phyloP scores from a whole-genome alignment of 1,140 invertebrate species.

The Magallana ariakensis region DNA sequence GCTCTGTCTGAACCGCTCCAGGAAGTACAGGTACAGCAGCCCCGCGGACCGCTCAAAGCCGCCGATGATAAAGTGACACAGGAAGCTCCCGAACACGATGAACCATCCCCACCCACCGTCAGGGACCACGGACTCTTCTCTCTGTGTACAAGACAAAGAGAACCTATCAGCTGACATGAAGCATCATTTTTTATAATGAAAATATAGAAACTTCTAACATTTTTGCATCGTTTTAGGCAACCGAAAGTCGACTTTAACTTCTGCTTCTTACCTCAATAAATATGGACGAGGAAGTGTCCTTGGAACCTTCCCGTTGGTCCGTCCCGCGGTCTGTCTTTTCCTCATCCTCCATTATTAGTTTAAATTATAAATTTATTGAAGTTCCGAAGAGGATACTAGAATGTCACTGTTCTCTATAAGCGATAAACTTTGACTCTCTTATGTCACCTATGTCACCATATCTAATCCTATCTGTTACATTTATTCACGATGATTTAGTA shows the following conservation, averaged over 20 bases:
- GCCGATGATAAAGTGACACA: slow-evolving; percentile 59
- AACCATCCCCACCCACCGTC: slow-evolving; percentile 57
- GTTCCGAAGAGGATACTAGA: background rate
- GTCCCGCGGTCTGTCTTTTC: background rate
- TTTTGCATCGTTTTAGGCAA: too few species aligned
- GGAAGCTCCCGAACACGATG: slow-evolving; percentile 45
- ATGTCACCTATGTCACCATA: too few species aligned
- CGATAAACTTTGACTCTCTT: too few species aligned
- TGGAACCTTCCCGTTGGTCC: background rate
- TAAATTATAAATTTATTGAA: background rate
- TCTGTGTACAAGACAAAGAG: background rate
- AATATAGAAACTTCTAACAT: too few species aligned
- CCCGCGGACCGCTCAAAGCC: slow-evolving; percentile 71
- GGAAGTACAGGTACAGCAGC: slow-evolving; percentile 67
- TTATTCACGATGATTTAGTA: too few species aligned
- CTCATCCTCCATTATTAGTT: background rate
- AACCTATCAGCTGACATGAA: too few species aligned
- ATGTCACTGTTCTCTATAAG: too few species aligned
- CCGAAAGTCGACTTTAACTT: too few species aligned
- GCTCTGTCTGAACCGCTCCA: slow-evolving; percentile 59
- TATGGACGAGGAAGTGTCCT: background rate
- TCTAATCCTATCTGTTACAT: too few species aligned
- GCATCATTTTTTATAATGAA: too few species aligned
- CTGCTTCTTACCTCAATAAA: background rate
- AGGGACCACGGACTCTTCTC: slow-evolving; percentile 12